These are phyloP conservation scores for Tromatobia lineatoria DNA, from an alignment of 2,888 invertebrate genomes.

Conservation along the genomic window DNA sequence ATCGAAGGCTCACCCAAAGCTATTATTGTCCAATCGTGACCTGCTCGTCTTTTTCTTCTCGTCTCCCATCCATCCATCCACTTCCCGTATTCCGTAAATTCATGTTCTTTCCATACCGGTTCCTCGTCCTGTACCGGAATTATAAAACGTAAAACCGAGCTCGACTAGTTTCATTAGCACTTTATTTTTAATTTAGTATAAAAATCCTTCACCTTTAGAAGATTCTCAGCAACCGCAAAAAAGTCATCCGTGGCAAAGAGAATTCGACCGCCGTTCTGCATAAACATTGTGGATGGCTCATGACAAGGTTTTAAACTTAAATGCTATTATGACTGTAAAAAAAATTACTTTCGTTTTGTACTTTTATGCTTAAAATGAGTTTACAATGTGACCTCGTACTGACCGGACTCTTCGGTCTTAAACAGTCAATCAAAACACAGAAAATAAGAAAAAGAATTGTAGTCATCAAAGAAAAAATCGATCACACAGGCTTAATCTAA, in stretches of 20 bases:
- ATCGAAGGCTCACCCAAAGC: slow-evolving; percentile 87
- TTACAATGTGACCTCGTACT: no score
- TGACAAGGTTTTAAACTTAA: no score
- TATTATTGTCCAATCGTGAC: slow-evolving; percentile 89
- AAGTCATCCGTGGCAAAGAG: slow-evolving; percentile 89
- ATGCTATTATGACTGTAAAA: no score
- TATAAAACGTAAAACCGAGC: slow-evolving; percentile 11
- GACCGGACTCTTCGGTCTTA: no score
- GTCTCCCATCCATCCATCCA: slow-evolving; percentile 92
- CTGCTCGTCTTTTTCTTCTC: slow-evolving; percentile 87
- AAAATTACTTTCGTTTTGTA: no score
- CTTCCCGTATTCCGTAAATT: slow-evolving; percentile 88
- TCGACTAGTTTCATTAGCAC: not conserved
- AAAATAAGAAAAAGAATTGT: no score
- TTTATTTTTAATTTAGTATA: not conserved
- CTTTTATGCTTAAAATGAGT: no score
- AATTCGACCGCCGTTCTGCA: slow-evolving; percentile 87
- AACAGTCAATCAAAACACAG: no score
- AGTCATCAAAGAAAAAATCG: no score
- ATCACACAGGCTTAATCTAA: no score
- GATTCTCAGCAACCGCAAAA: slow-evolving; percentile 88
- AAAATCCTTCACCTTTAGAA: slow-evolving; percentile 84
- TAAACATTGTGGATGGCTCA: not conserved
- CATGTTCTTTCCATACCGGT: slow-evolving; percentile 87
- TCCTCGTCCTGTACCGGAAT: slow-evolving; percentile 83